Percentiles rank a stretch among this genome's conserved stretches.
Conservation (phyloP, 2,888 invertebrate genomes). For the Rosalia funebris region DNA sequence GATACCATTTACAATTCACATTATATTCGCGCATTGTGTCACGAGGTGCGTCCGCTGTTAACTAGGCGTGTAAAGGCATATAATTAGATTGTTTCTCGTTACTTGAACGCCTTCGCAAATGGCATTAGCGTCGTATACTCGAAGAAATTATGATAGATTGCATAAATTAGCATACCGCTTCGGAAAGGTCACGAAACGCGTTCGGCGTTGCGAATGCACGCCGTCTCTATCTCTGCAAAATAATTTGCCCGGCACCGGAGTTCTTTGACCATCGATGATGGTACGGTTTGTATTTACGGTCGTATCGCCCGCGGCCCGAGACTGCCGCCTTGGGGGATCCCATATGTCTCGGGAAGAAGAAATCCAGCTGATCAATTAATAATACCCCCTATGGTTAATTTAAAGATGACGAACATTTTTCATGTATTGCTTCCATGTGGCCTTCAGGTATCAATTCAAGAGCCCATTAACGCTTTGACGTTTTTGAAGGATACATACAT, state of each 20-base stretch:
- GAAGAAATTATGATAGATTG: conserved; percentile 34
- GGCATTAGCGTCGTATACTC: conserved; percentile 28
- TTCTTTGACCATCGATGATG: conserved; percentile 23
- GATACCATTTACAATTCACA: no score
- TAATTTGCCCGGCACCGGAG: conserved; percentile 3
- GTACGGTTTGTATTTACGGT: neutral
- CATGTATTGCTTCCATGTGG: no score
- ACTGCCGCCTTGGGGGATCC: neutral
- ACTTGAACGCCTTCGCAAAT: conserved; percentile 22
- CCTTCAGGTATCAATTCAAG: no score
- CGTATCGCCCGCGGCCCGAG: neutral
- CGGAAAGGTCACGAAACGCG: conserved; percentile 29
- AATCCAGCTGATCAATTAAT: neutral
- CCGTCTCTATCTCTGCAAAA: neutral
- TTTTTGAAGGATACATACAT: no score
- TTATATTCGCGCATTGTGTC: no score
- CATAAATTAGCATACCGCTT: conserved; percentile 25
- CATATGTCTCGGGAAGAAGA: neutral
- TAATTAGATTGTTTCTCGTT: conserved; percentile 36
- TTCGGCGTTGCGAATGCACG: conserved; percentile 3
- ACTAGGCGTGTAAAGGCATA: conserved; percentile 31
- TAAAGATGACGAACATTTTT: no score
- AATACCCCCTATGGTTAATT: no score
- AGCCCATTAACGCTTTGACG: no score
- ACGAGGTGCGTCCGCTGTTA: conserved; percentile 28